A percentile compares a stretch with the other conserved stretches of the same genome.
These are phyloP conservation scores for Entomobrya proxima DNA, from an alignment of 2,888 invertebrate species.

Conservation along the genomic window DNA sequence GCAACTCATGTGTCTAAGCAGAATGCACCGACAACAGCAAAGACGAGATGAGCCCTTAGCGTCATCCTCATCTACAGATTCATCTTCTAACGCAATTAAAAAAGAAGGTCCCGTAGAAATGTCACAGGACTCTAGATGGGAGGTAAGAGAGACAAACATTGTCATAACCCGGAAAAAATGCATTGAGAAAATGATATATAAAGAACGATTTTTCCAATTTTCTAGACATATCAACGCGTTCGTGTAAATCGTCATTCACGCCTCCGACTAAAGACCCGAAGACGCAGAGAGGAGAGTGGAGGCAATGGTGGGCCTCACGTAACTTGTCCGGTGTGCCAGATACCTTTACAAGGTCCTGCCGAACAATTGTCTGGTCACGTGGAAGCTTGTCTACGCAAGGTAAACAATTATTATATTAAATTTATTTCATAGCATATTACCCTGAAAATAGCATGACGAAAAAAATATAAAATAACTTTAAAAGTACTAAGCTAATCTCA, in stretches of 20 bases:
- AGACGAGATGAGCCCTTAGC: conserved; percentile 71
- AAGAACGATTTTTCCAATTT: background rate
- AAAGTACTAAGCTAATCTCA: background rate
- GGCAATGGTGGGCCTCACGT: conserved; percentile 78
- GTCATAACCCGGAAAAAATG: background rate
- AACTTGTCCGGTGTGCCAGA: conserved; percentile 89
- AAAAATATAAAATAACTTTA: no score
- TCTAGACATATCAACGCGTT: conserved; percentile 85
- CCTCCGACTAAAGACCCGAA: conserved; percentile 83
- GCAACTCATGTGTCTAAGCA: conserved; percentile 79
- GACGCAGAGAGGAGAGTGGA: conserved; percentile 81
- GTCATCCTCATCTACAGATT: conserved; percentile 71
- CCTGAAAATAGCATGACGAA: background rate
- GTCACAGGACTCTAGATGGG: conserved; percentile 83
- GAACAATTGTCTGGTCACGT: conserved; percentile 86
- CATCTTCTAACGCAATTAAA: conserved; percentile 70
- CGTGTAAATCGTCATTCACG: conserved; percentile 85
- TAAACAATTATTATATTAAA: conserved; percentile 75
- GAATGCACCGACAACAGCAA: conserved; percentile 71
- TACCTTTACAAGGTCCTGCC: conserved; percentile 81
- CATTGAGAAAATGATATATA: background rate
- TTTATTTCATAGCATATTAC: background rate
- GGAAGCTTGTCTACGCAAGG: conserved; percentile 83
- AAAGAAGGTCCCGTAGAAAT: conserved; percentile 77
- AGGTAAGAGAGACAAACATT: conserved; percentile 78